These are phyloP conservation scores for Sprattus sprattus DNA, from an alignment of 2,113 vertebrate species.

Conservation along the genomic window DNA sequence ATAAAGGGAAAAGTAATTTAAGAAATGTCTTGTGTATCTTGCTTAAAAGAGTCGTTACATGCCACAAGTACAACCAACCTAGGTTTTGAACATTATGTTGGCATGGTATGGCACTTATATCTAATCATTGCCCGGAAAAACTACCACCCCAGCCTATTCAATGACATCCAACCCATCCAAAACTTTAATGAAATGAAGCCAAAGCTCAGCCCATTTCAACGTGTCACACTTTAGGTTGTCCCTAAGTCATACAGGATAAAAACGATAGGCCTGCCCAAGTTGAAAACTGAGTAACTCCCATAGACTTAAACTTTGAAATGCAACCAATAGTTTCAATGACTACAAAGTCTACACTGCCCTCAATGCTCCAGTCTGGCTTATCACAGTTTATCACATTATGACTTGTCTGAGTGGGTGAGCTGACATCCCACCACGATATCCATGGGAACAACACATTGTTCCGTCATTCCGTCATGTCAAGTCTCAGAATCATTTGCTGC, in stretches of 20 bases:
- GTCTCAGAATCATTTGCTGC: not conserved
- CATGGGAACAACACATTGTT: not conserved
- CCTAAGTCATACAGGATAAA: not conserved
- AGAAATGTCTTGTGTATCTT: conserved; percentile 56
- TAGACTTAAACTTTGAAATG: not conserved
- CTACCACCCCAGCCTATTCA: not conserved
- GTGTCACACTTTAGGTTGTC: not conserved
- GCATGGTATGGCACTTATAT: not conserved
- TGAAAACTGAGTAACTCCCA: not conserved
- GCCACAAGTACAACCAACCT: not conserved
- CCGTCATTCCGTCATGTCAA: not conserved
- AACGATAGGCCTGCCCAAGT: not conserved
- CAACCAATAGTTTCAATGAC: not conserved
- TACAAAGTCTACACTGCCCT: conserved; percentile 11
- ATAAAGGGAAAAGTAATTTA: conserved; percentile 57
- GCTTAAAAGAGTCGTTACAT: conserved; percentile 17
- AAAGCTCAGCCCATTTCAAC: not conserved
- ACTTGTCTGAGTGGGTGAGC: not conserved
- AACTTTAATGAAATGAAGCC: not conserved
- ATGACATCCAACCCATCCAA: not conserved
- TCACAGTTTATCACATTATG: not conserved
- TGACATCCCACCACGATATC: not conserved
- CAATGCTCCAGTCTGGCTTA: conserved; percentile 24
- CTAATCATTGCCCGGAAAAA: not conserved
- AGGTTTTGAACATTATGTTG: not conserved